These are phyloP conservation scores for Homalodisca vitripennis DNA, from an alignment of 1,140 invertebrate genomes.

Conservation along the genomic window DNA sequence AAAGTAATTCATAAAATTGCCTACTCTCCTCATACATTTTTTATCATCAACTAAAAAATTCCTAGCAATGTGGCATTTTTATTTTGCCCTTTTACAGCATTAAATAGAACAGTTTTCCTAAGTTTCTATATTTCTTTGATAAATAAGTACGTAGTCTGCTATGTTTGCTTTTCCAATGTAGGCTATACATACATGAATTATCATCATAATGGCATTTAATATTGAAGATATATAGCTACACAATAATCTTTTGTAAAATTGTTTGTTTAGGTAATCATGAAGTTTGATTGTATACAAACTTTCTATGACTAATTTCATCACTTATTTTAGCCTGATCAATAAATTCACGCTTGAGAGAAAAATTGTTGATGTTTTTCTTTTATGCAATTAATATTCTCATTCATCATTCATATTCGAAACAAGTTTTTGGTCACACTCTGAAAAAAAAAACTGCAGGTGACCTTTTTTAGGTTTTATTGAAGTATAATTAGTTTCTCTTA, in stretches of 20 bases:
- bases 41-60: too few species aligned
- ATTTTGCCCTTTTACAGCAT: too few species aligned
- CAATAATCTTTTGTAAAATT: conserved; percentile 21
- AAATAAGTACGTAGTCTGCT: too few species aligned
- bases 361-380: not conserved
- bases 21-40: too few species aligned
- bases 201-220: conserved; percentile 28
- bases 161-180: too few species aligned
- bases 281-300: conserved; percentile 25
- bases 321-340: conserved; percentile 11
- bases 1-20: too few species aligned
- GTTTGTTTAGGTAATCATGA: not conserved
- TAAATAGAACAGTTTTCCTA: too few species aligned
- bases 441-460: not conserved
- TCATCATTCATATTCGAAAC: not conserved
- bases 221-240: conserved; percentile 31
- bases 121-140: too few species aligned
- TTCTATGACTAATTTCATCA: conserved; percentile 2
- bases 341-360: conserved; percentile 5
- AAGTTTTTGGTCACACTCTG: conserved; percentile 1
- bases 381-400: conserved; percentile 3
- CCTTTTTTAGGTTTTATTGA: conserved; percentile 1
- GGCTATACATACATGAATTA: not conserved
- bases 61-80: too few species aligned
- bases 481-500: not conserved